Evolutionary conservation across 1,140 invertebrate species (phyloP).

Genomic region (Fopius arisanus): DNA sequence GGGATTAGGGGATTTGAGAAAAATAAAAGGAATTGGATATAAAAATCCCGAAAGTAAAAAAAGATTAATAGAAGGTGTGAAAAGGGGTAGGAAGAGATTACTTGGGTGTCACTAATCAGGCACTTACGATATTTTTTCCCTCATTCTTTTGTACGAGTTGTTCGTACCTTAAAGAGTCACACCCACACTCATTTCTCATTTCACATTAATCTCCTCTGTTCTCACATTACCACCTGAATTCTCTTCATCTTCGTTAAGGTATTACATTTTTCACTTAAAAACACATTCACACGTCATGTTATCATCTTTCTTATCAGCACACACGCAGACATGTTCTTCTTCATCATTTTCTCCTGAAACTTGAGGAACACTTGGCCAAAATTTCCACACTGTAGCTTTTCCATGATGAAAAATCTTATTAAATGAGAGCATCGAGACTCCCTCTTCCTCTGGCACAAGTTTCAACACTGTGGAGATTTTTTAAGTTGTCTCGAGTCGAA

Average conservation of each 20-base stretch:
- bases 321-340: neutral
- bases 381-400: neutral
- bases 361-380: neutral
- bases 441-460: neutral
- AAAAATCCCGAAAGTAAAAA: slow-evolving; percentile 1
- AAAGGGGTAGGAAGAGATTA: slow-evolving; percentile 38
- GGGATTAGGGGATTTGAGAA: neutral
- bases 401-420: too few relatives aligned
- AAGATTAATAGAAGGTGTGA: slow-evolving; percentile 37
- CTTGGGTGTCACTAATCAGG: slow-evolving; percentile 60
- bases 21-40: neutral
- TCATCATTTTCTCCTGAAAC: neutral
- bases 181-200: slow-evolving; percentile 13
- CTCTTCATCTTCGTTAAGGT: slow-evolving; percentile 23
- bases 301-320: neutral
- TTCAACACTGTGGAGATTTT: neutral
- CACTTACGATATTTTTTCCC: slow-evolving; percentile 54
- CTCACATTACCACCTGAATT: neutral
- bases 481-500: neutral
- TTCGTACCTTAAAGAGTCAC: slow-evolving; percentile 17
- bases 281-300: slow-evolving; percentile 25
- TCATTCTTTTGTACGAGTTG: slow-evolving; percentile 23
- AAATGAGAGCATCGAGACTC: neutral
- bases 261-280: slow-evolving; percentile 26
- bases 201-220: slow-evolving; percentile 4